Conservation (phyloP, 2,113 vertebrate species). For the Poicephalus meyeri region DNA sequence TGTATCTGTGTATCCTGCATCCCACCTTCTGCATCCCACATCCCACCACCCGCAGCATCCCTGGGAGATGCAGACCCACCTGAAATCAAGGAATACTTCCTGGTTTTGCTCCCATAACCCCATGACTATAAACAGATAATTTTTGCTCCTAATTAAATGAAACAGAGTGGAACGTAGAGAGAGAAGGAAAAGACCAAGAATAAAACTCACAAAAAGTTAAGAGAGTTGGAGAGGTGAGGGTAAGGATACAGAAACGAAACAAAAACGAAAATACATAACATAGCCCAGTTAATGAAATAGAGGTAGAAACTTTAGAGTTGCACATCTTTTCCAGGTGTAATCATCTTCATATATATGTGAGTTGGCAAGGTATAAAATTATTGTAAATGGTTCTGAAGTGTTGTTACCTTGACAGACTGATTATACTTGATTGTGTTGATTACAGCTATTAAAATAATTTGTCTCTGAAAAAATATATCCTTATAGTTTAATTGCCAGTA, state of each 20-base stretch:
- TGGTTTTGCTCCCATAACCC: no score
- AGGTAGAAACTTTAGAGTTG: not conserved
- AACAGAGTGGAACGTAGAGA: not conserved
- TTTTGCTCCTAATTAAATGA: not conserved
- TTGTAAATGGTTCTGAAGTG: conserved; percentile 53
- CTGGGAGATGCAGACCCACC: no score
- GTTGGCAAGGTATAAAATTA: conserved; percentile 42
- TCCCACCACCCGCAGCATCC: no score
- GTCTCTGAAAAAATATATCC: conserved; percentile 48
- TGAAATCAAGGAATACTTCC: no score
- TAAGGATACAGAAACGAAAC: not conserved
- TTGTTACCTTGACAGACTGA: conserved; percentile 65
- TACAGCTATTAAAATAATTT: conserved; percentile 71
- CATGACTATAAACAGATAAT: not conserved
- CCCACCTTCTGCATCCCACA: no score
- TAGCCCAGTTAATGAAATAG: not conserved
- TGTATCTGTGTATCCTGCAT: no score
- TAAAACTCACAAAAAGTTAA: not conserved
- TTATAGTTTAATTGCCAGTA: conserved; percentile 53
- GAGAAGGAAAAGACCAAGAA: not conserved
- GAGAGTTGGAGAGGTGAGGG: not conserved
- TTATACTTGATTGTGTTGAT: conserved; percentile 73
- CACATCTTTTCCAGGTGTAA: not conserved
- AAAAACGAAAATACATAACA: not conserved
- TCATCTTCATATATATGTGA: conserved; percentile 36